Evolutionary conservation across 2,888 invertebrate species (phyloP).

Genomic region (Ochropacha duplaris): DNA sequence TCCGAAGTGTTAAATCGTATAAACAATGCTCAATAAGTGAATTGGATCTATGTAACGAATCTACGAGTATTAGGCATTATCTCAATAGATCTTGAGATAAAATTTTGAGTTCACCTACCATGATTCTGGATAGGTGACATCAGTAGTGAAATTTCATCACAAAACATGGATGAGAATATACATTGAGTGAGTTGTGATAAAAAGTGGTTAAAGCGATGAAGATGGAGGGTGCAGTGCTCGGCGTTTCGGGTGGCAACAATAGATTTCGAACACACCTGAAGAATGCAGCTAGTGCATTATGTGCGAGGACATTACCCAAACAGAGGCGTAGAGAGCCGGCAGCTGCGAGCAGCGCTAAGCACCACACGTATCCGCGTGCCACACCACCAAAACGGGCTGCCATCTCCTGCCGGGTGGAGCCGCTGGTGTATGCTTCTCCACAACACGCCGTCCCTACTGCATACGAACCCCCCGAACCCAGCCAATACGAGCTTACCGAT

Average conservation of each 20-base stretch:
- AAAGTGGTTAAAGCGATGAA: conserved; percentile 33
- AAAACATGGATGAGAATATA: conserved; percentile 65
- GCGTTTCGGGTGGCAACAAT: conserved; percentile 71
- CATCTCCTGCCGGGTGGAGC: conserved; percentile 68
- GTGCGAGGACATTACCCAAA: conserved; percentile 75
- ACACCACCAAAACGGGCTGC: conserved; percentile 65
- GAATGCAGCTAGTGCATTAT: conserved; percentile 75
- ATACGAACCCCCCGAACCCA: conserved; percentile 46
- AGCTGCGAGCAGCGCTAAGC: conserved; percentile 54
- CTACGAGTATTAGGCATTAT: conserved; percentile 1
- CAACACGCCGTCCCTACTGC: conserved; percentile 38
- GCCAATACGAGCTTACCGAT: conserved; percentile 33
- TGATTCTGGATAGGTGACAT: neutral
- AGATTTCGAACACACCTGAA: conserved; percentile 74
- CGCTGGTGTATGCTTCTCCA: conserved; percentile 50
- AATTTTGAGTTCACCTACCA: neutral
- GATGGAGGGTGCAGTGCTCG: conserved; percentile 81
- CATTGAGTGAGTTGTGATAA: conserved; percentile 47
- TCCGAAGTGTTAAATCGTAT: neutral
- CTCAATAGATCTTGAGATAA: neutral
- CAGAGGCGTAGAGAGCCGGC: conserved; percentile 65
- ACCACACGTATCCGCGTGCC: conserved; percentile 73
- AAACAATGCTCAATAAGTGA: neutral
- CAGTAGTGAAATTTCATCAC: conserved; percentile 16
- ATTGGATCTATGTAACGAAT: neutral